A percentile compares a stretch with the other conserved stretches of the same genome.
phyloP scores from a whole-genome alignment of 2,113 vertebrate species.

The Cyphomyrus plagiostoma region DNA sequence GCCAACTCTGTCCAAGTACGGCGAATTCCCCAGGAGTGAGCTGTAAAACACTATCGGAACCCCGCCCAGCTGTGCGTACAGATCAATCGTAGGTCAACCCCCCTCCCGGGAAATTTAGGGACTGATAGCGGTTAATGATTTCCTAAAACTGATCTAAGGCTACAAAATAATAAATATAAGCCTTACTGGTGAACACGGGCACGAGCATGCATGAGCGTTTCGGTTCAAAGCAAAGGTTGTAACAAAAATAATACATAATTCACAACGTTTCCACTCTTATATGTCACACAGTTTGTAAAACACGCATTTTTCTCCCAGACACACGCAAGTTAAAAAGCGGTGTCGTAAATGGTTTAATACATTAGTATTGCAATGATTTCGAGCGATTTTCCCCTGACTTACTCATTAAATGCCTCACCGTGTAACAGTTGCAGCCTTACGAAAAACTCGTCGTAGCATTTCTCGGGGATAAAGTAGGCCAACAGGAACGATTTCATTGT shows the following conservation, averaged over 20 bases:
- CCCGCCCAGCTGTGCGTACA: background rate
- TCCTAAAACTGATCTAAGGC: background rate
- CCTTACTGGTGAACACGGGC: background rate
- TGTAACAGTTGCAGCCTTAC: slow-evolving; percentile 58
- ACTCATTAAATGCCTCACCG: slow-evolving; percentile 53
- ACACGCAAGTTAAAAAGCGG: background rate
- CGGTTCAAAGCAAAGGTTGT: background rate
- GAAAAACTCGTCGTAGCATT: slow-evolving; percentile 68
- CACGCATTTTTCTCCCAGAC: background rate
- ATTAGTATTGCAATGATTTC: background rate
- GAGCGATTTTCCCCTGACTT: background rate
- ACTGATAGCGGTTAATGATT: background rate
- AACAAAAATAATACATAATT: background rate
- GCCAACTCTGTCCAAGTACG: background rate
- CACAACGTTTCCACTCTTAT: background rate
- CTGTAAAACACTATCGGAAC: background rate
- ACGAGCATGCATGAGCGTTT: background rate
- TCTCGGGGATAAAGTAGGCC: slow-evolving; percentile 65
- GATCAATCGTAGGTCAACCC: background rate
- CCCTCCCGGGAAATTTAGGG: background rate
- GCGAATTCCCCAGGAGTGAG: background rate
- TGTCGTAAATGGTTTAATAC: background rate
- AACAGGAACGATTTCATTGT: slow-evolving; percentile 52
- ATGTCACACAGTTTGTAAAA: background rate
- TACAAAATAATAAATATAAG: background rate